Evolutionary conservation across 2,797 vertebrate species (phyloP).

Genomic region (Siniperca undulata): DNA sequence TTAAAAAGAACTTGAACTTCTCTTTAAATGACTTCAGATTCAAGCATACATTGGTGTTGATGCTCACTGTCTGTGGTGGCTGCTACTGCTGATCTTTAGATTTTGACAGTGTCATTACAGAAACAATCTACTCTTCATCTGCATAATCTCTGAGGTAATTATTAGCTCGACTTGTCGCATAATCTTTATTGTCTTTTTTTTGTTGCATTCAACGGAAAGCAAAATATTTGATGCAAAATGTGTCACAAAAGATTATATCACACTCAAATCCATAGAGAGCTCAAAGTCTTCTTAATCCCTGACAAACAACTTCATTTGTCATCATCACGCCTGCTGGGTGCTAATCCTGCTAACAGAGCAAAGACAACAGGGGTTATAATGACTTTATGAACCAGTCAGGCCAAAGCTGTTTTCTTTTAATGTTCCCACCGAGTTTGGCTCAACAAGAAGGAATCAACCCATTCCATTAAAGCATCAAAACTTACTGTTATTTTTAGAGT

Average conservation of each 20-base stretch:
- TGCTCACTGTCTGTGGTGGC: neutral
- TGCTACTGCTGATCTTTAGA: slow-evolving; percentile 74
- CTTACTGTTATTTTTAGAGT: neutral
- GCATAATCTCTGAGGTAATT: slow-evolving; percentile 88
- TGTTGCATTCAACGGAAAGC: slow-evolving; percentile 63
- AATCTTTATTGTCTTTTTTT: slow-evolving; percentile 79
- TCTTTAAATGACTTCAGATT: slow-evolving; percentile 21
- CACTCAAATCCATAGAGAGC: slow-evolving; percentile 84
- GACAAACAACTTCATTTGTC: slow-evolving; percentile 86
- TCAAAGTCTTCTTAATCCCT: slow-evolving; percentile 83
- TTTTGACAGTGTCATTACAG: slow-evolving; percentile 79
- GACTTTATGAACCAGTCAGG: slow-evolving; percentile 35
- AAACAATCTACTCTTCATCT: slow-evolving; percentile 82
- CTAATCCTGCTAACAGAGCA: slow-evolving; percentile 70
- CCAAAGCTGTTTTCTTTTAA: slow-evolving; percentile 5
- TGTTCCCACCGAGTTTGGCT: neutral
- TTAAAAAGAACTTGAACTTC: slow-evolving; percentile 4
- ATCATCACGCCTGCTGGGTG: slow-evolving; percentile 66
- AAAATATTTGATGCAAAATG: slow-evolving; percentile 71
- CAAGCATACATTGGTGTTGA: neutral
- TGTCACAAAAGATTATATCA: slow-evolving; percentile 82
- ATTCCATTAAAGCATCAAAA: neutral
- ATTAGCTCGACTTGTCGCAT: slow-evolving; percentile 84
- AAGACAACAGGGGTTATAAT: slow-evolving; percentile 30
- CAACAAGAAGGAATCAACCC: neutral